These are phyloP conservation scores for Pedionomus torquatus DNA, from an alignment of 2,113 vertebrate species.

Conservation along the genomic window DNA sequence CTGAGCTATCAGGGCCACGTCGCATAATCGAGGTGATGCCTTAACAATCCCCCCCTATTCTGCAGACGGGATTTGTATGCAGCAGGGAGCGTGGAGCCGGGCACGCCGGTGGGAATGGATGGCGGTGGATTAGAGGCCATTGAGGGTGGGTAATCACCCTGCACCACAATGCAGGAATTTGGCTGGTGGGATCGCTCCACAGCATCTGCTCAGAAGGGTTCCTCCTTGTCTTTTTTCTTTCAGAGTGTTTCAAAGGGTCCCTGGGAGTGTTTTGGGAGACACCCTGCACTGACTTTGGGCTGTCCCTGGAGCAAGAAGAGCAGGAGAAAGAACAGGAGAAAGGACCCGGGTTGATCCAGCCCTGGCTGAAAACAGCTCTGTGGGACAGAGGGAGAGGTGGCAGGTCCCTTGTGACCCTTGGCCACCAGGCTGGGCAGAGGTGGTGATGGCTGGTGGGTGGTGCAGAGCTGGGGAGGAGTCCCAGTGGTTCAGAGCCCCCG, in stretches of 20 bases:
- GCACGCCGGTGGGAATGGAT: not conserved
- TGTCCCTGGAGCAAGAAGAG: not conserved
- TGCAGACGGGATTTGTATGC: slow-evolving; percentile 7
- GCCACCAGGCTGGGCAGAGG: not conserved
- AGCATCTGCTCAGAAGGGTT: not conserved
- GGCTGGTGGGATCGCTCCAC: not conserved
- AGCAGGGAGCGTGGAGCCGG: not conserved
- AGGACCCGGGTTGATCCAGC: not conserved
- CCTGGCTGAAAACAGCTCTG: not conserved
- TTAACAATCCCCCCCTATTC: not conserved
- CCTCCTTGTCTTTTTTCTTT: not conserved
- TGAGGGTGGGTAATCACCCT: not conserved
- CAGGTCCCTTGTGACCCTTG: not conserved
- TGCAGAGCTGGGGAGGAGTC: not conserved
- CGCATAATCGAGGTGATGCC: slow-evolving; percentile 32
- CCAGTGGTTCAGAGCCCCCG: not conserved
- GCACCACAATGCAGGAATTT: not conserved
- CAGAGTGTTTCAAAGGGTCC: not conserved
- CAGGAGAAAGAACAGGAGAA: not conserved
- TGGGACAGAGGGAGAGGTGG: not conserved
- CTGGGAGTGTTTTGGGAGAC: not conserved
- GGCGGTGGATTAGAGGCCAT: slow-evolving; percentile 20
- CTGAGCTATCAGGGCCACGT: not conserved
- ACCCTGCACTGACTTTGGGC: not conserved
- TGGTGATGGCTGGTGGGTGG: not conserved